Conservation (phyloP, 2,888 invertebrate genomes). For the Sepioteuthis lessoniana region DNA sequence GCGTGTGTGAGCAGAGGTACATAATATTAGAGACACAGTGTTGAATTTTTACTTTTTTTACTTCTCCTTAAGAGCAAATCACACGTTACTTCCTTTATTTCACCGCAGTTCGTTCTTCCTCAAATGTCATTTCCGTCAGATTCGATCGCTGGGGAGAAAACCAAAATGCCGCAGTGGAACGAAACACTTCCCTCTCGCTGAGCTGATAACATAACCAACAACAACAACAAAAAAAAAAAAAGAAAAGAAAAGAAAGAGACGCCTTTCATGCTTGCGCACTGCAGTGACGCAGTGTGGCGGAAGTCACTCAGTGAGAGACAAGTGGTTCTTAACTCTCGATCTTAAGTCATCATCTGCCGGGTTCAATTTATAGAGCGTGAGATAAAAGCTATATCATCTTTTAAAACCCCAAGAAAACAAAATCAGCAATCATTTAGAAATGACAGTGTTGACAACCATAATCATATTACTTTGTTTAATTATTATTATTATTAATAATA, state of each 20-base stretch:
- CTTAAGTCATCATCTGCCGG: neutral
- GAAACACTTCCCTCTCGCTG: neutral
- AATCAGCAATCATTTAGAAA: too few relatives aligned
- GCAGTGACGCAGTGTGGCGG: neutral
- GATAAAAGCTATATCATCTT: neutral
- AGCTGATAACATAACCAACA: neutral
- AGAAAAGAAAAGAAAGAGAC: neutral
- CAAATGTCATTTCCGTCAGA: neutral
- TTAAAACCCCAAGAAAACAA: neutral
- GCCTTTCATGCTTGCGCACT: neutral
- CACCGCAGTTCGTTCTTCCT: neutral
- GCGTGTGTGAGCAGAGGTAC: neutral
- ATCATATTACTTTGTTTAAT: too few relatives aligned
- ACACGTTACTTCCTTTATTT: too few relatives aligned
- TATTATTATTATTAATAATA: too few relatives aligned
- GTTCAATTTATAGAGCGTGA: neutral
- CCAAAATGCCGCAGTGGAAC: neutral
- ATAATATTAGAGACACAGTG: too few relatives aligned
- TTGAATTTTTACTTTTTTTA: too few relatives aligned
- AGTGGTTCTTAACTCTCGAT: neutral
- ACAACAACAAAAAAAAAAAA: too few relatives aligned
- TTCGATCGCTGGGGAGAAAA: neutral
- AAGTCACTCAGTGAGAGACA: neutral
- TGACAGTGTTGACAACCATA: too few relatives aligned
- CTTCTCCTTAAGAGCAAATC: too few relatives aligned